Evolutionary conservation across 2,888 invertebrate species (phyloP).

Genomic region (Venusia cambrica): DNA sequence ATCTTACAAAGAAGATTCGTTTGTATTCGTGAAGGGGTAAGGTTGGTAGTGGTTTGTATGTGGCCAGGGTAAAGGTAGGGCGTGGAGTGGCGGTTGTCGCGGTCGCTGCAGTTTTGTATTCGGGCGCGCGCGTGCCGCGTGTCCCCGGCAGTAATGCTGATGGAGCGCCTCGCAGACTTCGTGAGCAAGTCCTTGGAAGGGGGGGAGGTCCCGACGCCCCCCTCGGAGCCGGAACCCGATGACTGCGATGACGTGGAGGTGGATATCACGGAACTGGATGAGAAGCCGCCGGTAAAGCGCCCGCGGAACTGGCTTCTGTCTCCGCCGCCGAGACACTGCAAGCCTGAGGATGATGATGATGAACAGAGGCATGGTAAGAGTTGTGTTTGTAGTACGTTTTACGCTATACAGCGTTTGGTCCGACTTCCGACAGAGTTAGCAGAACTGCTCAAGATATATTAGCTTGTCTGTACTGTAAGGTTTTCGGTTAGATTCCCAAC

Average conservation of each 20-base stretch:
- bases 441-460: no score
- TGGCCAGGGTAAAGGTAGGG: slow-evolving; percentile 39
- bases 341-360: slow-evolving; percentile 69
- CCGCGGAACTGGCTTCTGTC: slow-evolving; percentile 75
- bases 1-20: slow-evolving; percentile 32
- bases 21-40: slow-evolving; percentile 13
- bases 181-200: slow-evolving; percentile 93
- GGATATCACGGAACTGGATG: slow-evolving; percentile 73
- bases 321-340: slow-evolving; percentile 62
- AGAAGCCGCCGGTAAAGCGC: slow-evolving; percentile 61
- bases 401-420: no score
- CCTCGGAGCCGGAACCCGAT: slow-evolving; percentile 68
- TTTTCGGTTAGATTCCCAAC: no score
- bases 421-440: no score
- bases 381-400: no score
- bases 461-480: no score
- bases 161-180: slow-evolving; percentile 95
- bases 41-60: background rate
- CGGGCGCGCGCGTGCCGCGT: slow-evolving; percentile 56
- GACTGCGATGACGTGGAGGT: slow-evolving; percentile 68
- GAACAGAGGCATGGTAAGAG: slow-evolving; percentile 67
- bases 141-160: slow-evolving; percentile 78
- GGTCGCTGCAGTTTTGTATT: slow-evolving; percentile 62
- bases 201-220: slow-evolving; percentile 72
- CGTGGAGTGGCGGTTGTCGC: slow-evolving; percentile 47